Evolutionary conservation across 2,797 vertebrate species (phyloP).

Genomic region (Hydrocynus forskahlii): DNA sequence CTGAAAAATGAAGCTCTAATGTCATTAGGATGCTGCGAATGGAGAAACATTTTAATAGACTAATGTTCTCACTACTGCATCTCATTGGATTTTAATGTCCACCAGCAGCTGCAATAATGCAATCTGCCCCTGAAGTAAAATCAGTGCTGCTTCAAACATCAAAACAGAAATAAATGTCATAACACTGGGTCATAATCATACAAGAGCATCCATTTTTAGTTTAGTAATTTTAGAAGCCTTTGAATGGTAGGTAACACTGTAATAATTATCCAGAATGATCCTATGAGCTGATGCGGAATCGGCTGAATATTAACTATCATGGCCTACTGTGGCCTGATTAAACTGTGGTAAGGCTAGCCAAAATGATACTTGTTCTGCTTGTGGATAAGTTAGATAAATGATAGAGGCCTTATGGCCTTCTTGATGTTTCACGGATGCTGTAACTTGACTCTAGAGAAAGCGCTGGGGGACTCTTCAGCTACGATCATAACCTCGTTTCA

Average conservation of each 20-base stretch:
- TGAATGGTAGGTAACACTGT: constrained; percentile 37
- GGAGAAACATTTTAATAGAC: constrained; percentile 72
- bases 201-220: constrained; percentile 20
- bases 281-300: constrained; percentile 11
- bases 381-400: constrained; percentile 5
- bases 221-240: constrained; percentile 26
- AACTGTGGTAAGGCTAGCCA: constrained; percentile 4
- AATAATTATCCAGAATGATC: constrained; percentile 6
- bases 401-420: not conserved
- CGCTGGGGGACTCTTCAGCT: constrained; percentile 30
- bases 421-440: constrained; percentile 4
- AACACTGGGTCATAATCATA: constrained; percentile 43
- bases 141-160: constrained; percentile 55
- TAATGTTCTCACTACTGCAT: constrained; percentile 70
- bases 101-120: constrained; percentile 63
- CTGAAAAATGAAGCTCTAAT: constrained; percentile 77
- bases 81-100: constrained; percentile 73
- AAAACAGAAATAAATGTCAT: constrained; percentile 53
- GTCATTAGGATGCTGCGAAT: constrained; percentile 68
- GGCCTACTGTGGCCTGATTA: constrained; percentile 11
- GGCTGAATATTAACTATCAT: constrained; percentile 11
- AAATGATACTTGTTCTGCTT: constrained; percentile 4
- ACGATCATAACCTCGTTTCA: constrained; percentile 49
- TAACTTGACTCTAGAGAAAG: constrained; percentile 21
- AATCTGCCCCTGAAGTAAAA: constrained; percentile 68